Base-by-base conservation (phyloP, 1,140 invertebrate genomes). In the Branchinecta lynchi region DNA sequence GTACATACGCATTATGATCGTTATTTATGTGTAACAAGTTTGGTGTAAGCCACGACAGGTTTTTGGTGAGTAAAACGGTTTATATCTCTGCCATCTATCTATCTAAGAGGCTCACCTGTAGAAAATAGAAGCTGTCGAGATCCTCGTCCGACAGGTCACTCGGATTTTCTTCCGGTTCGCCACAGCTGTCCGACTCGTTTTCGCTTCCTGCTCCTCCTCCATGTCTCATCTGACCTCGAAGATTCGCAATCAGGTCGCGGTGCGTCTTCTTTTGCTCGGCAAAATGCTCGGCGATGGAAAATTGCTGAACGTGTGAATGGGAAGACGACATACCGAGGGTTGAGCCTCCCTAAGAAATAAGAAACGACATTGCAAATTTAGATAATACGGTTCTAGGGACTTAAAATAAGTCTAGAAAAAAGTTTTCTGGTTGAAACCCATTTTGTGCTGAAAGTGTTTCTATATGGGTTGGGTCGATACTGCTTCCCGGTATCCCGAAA, bases 241-340 rank as follows among this genome's bases (percentile, higher is more conserved):
- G 65, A 44, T 45, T 67, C 12, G 46, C 10, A 66, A 69, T 68
- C 67, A 68, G 74, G 71, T 72, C 79, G 45, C 89, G 84, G 79
- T 96, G 93, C 8, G 92, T 80, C 72, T 89, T 80, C 68, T 90
- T 84, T 78, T 94, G 89, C 79, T 96, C 92, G 9, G 87, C 81
- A 0, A 89, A 88, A 79, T 96, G 92, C 78, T 96, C 87, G 7
- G 84, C 77, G 69, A 96, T 76, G 9, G 89, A 84, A 77, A 89
- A 90, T 68, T 86, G 84, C 75, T 88, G 84, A 65, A 85, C 82
- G 76, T 90, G 86, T 8, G 85, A 85, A 76, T 98, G 95, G 70
- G 86, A 84, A 70, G 87, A 85, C 68, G 87, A 87, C 95, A 98
- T 98, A n/a, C 94, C 95, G 68, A 97, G 81, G 9, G 94, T 97